A percentile compares a stretch with the other conserved stretches of the same genome.
phyloP scores from a whole-genome alignment of 2,113 vertebrate genomes.

The Sinocyclocheilus grahami region DNA sequence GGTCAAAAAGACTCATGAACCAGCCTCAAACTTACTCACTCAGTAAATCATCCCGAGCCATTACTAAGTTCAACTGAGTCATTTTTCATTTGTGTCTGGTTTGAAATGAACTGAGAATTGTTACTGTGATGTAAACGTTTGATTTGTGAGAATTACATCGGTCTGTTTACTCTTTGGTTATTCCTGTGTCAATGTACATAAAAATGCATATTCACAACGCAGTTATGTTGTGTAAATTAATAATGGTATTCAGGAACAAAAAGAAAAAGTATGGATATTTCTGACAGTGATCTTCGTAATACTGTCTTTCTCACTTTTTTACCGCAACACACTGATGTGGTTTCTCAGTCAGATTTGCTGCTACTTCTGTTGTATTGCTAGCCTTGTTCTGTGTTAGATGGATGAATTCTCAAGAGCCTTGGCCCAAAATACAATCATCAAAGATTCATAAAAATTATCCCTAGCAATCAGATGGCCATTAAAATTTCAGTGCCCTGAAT shows the following conservation, averaged over 20 bases:
- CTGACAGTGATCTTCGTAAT: neutral
- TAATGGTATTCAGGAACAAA: neutral
- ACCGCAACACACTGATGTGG: neutral
- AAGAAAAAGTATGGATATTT: neutral
- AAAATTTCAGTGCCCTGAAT: slow-evolving; percentile 44
- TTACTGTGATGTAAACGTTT: no score
- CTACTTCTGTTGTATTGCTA: slow-evolving; percentile 11
- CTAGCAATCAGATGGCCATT: slow-evolving; percentile 36
- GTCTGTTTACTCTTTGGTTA: neutral
- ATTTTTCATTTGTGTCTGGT: no score
- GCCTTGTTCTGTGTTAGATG: slow-evolving; percentile 35
- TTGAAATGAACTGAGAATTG: no score
- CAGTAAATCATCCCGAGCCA: neutral
- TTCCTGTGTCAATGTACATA: neutral
- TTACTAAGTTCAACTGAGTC: neutral
- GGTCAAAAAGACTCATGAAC: neutral
- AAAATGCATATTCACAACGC: neutral
- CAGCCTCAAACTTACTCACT: neutral
- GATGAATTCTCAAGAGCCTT: slow-evolving; percentile 18
- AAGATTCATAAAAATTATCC: slow-evolving; percentile 54
- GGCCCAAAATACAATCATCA: slow-evolving; percentile 51
- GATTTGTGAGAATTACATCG: no score
- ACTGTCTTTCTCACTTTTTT: neutral
- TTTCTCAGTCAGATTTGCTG: slow-evolving; percentile 16
- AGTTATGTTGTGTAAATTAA: neutral